phyloP scores from a whole-genome alignment of 2,888 invertebrate species.

The Eupithecia subfuscata region DNA sequence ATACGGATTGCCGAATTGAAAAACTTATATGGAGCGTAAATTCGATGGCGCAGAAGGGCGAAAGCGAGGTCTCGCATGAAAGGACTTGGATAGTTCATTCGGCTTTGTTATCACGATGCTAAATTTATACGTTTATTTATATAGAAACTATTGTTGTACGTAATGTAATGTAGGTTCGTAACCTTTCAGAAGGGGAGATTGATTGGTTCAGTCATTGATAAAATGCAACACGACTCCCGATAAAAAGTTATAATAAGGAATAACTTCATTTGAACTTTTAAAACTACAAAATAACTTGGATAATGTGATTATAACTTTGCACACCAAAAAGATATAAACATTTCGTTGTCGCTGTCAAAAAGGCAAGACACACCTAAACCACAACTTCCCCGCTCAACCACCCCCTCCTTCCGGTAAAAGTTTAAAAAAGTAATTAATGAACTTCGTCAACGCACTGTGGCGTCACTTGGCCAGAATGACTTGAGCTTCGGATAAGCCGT shows the following conservation, averaged over 20 bases:
- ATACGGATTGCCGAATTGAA: constrained; percentile 45
- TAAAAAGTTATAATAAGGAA: background rate
- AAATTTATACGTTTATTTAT: constrained; percentile 9
- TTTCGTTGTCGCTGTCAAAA: constrained; percentile 2
- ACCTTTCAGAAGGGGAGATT: background rate
- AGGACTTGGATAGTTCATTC: constrained; percentile 23
- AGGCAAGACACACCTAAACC: constrained; percentile 27
- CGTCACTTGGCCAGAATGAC: constrained; percentile 54
- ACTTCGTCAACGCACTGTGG: constrained; percentile 54
- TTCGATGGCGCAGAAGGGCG: constrained; percentile 31
- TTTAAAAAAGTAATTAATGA: constrained; percentile 44
- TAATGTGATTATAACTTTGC: constrained; percentile 5
- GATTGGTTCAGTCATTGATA: background rate
- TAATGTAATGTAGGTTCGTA: background rate
- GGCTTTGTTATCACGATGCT: constrained; percentile 19
- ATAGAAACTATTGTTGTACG: constrained; percentile 3
- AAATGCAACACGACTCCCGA: background rate
- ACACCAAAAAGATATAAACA: constrained; percentile 2
- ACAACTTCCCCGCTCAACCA: constrained; percentile 29
- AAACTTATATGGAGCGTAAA: constrained; percentile 50
- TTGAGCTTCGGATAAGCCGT: constrained; percentile 46
- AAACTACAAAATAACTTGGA: background rate
- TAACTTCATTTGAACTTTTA: background rate
- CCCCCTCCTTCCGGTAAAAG: constrained; percentile 36
- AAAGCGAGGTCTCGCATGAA: constrained; percentile 33